Percentiles rank a stretch among this genome's conserved stretches.
Conservation (phyloP, 2,888 invertebrate genomes). For the Eupithecia dodoneata region DNA sequence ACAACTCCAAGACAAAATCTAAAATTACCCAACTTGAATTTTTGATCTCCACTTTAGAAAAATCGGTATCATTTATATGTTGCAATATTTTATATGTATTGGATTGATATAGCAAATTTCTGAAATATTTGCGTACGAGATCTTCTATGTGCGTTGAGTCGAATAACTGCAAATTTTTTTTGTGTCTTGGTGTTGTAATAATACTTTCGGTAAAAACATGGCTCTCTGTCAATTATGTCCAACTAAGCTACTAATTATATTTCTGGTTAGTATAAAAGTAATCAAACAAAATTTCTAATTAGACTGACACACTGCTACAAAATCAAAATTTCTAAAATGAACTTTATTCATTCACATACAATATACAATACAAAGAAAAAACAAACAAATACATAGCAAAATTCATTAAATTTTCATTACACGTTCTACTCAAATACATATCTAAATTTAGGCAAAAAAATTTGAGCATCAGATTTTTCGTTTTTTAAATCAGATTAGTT, state of each 20-base stretch:
- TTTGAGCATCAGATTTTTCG: conserved; percentile 78
- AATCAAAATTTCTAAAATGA: conserved; percentile 24
- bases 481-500: conserved; percentile 45
- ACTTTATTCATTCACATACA: conserved; percentile 54
- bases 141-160: background rate
- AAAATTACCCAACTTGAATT: background rate
- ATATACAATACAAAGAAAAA: conserved; percentile 61
- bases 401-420: conserved; percentile 40
- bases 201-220: background rate
- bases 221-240: background rate
- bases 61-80: background rate
- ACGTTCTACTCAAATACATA: conserved; percentile 58
- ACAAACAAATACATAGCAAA: conserved; percentile 53
- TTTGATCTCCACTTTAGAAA: background rate
- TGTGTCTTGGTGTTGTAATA: background rate
- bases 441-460: conserved; percentile 66
- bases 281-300: conserved; percentile 18
- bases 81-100: background rate
- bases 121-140: background rate
- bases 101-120: background rate
- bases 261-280: conserved; percentile 7
- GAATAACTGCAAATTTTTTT: background rate
- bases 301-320: conserved; percentile 18
- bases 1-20: background rate
- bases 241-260: conserved; percentile 4